Conservation (phyloP, 2,113 vertebrate genomes). For the Morone chrysops region DNA sequence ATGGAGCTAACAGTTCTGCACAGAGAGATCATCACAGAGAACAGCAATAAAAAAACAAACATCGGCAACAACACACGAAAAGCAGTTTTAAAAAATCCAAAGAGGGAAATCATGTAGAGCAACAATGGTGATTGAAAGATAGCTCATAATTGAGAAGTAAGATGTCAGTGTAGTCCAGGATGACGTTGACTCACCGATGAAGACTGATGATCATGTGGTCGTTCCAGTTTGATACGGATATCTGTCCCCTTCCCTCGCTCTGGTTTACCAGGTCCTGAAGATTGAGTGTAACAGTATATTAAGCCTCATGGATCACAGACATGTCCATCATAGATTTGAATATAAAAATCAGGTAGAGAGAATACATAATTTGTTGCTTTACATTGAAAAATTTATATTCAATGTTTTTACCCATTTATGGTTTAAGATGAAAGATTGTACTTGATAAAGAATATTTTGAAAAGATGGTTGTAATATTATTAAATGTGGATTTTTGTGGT, state of each 20-base stretch:
- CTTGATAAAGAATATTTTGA: no score
- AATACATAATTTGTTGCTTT: background rate
- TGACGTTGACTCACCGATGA: constrained; percentile 83
- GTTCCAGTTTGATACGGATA: constrained; percentile 91
- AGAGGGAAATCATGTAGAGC: background rate
- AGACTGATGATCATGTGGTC: constrained; percentile 82
- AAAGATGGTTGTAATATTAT: no score
- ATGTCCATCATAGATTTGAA: background rate
- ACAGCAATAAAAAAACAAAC: constrained; percentile 11
- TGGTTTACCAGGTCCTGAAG: constrained; percentile 73
- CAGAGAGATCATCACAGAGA: constrained; percentile 30
- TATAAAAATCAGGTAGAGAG: background rate
- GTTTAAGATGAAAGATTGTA: no score
- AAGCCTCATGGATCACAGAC: background rate
- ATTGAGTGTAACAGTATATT: background rate
- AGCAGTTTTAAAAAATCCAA: no score
- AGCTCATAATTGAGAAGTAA: background rate
- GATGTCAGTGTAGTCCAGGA: background rate
- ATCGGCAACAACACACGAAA: constrained; percentile 8
- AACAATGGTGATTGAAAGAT: background rate
- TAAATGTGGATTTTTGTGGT: no score
- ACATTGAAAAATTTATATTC: background rate
- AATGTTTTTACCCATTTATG: background rate
- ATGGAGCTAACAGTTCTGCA: constrained; percentile 89
- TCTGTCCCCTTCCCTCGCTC: constrained; percentile 84